Base-by-base conservation (phyloP, 1,140 invertebrate species). In the Papilio helenus region DNA sequence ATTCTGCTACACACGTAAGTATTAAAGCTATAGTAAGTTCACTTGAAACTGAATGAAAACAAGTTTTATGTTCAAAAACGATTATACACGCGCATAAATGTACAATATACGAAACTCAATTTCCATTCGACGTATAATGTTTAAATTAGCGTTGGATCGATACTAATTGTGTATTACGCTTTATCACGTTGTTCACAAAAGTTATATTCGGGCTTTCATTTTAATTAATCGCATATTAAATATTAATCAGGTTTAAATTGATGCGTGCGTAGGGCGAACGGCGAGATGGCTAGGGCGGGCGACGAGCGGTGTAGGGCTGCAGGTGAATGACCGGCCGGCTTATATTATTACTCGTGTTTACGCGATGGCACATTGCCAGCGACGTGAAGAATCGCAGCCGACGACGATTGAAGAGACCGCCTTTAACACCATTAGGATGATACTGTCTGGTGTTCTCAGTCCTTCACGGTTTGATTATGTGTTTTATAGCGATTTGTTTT, bases 311-410 rank as follows among this genome's bases (percentile, higher is more conserved):
- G 51, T 55, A 55, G 51, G 51, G 16, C 51, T 7, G 18, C 18
- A 18, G 51, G 51, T 55, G 51, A 55, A 55, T 8, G 51, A 55
- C 51, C 51, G 51, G 46, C 16, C 51, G 51, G 18, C 51, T 55
- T 55, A 18, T 55, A 55, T 55, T 55, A 55, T 55, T 55, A 18
- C 51, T 18, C 51, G 51, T 55, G 51, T 55, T 55, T 55, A 55
- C 51, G 51, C 18, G 51, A 26, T 61, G 61, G 61, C 61, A 65
- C 26, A 29, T 65, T 65, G 61, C 61, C 61, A 65, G 23, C 26
- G 23, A 26, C 12, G 61, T 65, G 61, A 65, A 65, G 61, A 65
- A 65, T 65, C 61, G 61, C 61, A 65, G 61, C 61, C 61, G 61
- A 29, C 58, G 20, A 61, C 61, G 61, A 29, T 65, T 65, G 61